Evolutionary conservation across 2,888 invertebrate genomes (phyloP).

Genomic region (Lepidonotus clava): DNA sequence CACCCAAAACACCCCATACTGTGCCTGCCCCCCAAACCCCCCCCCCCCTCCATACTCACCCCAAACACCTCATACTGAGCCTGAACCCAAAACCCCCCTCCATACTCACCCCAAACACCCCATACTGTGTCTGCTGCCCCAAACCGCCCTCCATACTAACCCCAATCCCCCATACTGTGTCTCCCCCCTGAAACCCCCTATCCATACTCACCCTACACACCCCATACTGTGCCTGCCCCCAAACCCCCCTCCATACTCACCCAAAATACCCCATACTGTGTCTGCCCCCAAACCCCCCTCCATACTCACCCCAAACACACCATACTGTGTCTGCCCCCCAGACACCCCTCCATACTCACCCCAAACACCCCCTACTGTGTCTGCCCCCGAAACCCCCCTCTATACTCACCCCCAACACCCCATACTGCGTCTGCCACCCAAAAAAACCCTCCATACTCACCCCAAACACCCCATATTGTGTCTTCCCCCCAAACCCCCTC

Average conservation of each 20-base stretch:
- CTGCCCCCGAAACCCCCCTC: background rate
- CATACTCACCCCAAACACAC: background rate
- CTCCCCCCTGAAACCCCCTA: background rate
- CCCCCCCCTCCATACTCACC: no score
- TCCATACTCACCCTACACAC: background rate
- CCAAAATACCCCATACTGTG: background rate
- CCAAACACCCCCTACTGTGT: background rate
- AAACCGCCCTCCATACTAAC: no score
- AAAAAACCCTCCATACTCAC: no score
- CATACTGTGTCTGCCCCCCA: background rate
- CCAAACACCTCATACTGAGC: no score
- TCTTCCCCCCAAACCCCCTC: no score
- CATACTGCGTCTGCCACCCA: background rate
- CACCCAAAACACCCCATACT: background rate
- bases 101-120: no score
- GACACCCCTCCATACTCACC: background rate
- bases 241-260: background rate
- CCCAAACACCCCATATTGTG: no score
- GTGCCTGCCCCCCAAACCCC: no score
- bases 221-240: background rate
- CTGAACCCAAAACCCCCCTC: no score
- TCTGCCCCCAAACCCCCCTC: background rate
- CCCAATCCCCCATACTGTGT: no score
- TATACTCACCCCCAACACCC: background rate
- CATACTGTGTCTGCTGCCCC: no score